Conservation (phyloP, 2,113 vertebrate species). For the Salvelinus namaycush region DNA sequence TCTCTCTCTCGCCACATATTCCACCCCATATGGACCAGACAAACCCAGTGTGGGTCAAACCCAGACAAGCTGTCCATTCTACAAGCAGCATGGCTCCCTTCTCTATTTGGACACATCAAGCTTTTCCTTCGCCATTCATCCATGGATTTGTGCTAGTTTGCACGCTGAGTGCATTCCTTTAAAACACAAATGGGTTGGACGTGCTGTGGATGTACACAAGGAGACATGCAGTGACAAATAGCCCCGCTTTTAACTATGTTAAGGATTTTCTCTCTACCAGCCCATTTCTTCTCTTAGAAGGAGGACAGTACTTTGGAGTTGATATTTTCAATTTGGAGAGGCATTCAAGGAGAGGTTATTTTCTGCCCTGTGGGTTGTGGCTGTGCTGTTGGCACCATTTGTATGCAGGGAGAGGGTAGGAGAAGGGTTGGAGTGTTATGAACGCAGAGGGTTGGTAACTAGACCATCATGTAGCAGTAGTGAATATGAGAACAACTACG, state of each 20-base stretch:
- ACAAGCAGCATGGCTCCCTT: background rate
- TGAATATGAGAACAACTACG: slow-evolving; percentile 2
- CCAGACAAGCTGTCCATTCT: slow-evolving; percentile 21
- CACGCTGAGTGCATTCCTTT: background rate
- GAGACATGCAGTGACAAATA: background rate
- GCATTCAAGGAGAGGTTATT: background rate
- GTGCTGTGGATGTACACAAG: background rate
- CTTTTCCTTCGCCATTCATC: background rate
- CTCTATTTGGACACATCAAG: slow-evolving; percentile 1
- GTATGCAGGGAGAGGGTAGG: background rate
- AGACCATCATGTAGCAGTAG: background rate
- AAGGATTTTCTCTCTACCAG: no score
- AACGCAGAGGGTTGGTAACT: background rate
- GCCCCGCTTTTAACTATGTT: no score
- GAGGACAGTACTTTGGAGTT: background rate
- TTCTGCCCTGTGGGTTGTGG: background rate
- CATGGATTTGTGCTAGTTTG: background rate
- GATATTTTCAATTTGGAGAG: background rate
- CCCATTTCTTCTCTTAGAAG: no score
- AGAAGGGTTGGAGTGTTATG: background rate
- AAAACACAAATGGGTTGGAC: background rate
- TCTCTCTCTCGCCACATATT: slow-evolving; percentile 5
- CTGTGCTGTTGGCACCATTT: background rate
- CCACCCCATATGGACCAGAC: background rate
- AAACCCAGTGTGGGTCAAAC: slow-evolving; percentile 1